Evolutionary conservation across 2,888 invertebrate species (phyloP).

Genomic region (Dryocosmus kuriphilus): DNA sequence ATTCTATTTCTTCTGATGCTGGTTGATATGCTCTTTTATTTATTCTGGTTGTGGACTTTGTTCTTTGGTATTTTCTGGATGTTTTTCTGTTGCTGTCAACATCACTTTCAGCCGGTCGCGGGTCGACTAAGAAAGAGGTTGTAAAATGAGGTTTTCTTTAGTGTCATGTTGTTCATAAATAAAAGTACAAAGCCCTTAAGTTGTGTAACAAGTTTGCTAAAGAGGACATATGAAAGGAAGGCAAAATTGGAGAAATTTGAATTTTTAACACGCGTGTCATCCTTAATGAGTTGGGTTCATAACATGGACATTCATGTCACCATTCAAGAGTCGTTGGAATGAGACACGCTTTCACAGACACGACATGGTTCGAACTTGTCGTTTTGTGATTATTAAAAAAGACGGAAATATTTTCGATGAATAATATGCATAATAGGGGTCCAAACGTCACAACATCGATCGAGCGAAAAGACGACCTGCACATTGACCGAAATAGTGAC

Average conservation of each 20-base stretch:
- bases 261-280: constrained; percentile 31
- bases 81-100: too few relatives aligned
- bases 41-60: too few relatives aligned
- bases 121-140: too few relatives aligned
- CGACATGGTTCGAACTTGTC: constrained; percentile 23
- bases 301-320: constrained; percentile 28
- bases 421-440: constrained; percentile 40
- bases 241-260: constrained; percentile 16
- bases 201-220: constrained; percentile 14
- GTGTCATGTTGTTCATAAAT: neutral
- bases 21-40: too few relatives aligned
- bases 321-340: constrained; percentile 12
- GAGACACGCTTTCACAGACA: constrained; percentile 9
- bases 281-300: constrained; percentile 37
- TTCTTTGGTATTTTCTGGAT: too few relatives aligned
- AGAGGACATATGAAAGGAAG: neutral
- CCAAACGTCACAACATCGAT: constrained; percentile 49
- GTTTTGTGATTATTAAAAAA: constrained; percentile 46
- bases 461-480: constrained; percentile 47
- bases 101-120: too few relatives aligned
- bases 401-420: constrained; percentile 54
- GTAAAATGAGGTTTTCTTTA: neutral
- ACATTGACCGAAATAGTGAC: constrained; percentile 48
- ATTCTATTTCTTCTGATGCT: too few relatives aligned
- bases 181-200: constrained; percentile 7